Percentiles rank a stretch among this genome's conserved stretches.
phyloP scores from a whole-genome alignment of 2,888 invertebrate genomes.

The Rutpela maculata region DNA sequence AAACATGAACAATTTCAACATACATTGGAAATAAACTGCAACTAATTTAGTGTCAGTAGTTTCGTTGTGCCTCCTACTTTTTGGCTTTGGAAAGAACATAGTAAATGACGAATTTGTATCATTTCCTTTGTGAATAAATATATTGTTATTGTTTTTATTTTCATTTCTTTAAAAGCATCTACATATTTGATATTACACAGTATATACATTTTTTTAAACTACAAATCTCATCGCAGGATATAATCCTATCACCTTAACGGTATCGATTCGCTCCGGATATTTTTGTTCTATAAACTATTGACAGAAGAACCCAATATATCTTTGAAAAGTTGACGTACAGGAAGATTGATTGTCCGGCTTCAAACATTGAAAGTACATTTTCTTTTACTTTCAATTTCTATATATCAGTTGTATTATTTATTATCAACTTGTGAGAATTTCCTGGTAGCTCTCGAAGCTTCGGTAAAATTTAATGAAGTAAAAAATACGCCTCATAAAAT shows the following conservation, averaged over 20 bases:
- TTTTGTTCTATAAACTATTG: slow-evolving; percentile 35
- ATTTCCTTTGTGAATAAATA: no score
- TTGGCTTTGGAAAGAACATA: no score
- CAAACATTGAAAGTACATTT: slow-evolving; percentile 41
- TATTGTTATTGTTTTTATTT: no score
- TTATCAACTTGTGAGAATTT: slow-evolving; percentile 25
- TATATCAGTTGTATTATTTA: slow-evolving; percentile 38
- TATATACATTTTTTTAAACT: no score
- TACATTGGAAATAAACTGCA: no score
- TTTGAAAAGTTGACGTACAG: slow-evolving; percentile 35
- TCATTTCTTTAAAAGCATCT: no score
- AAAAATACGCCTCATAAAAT: neutral
- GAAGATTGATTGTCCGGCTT: slow-evolving; percentile 39
- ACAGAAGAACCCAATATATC: slow-evolving; percentile 41
- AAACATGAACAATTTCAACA: no score
- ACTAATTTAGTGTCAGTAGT: no score
- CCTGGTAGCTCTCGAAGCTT: slow-evolving; percentile 2
- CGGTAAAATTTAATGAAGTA: slow-evolving; percentile 16
- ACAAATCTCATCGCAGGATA: neutral
- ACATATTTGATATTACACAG: no score
- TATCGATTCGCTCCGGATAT: slow-evolving; percentile 20
- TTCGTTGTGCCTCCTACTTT: no score
- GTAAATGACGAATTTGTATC: no score
- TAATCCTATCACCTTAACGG: slow-evolving; percentile 15
- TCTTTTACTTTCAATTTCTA: slow-evolving; percentile 42